A percentile compares a stretch with the other conserved stretches of the same genome.
Conservation (phyloP, 2,113 vertebrate species). For the Marmota monax region DNA sequence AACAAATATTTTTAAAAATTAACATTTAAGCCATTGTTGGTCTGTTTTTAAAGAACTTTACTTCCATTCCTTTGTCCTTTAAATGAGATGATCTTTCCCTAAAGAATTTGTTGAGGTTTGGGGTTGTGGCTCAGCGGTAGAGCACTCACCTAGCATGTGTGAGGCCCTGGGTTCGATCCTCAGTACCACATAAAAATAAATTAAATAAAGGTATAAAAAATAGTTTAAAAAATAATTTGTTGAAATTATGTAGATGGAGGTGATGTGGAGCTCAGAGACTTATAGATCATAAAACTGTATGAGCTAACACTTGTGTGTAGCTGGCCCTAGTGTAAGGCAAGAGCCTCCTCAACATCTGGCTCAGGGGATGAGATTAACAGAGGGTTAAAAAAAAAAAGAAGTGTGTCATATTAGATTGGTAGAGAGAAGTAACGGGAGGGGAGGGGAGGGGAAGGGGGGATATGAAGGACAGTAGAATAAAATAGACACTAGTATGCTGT, state of each 20-base stretch:
- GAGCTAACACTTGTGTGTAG: background rate
- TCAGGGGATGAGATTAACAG: background rate
- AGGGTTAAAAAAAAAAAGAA: too few species aligned
- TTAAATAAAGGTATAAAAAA: too few species aligned
- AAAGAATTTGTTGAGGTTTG: background rate
- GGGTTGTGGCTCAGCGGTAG: too few species aligned
- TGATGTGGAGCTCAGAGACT: background rate
- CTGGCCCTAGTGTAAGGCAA: background rate
- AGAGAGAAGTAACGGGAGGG: too few species aligned
- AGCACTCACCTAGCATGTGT: too few species aligned
- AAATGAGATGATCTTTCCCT: conserved; percentile 46
- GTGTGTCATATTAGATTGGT: too few species aligned
- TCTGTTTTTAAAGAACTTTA: conserved; percentile 52
- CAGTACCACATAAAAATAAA: too few species aligned
- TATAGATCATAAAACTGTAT: background rate
- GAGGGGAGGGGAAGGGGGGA: too few species aligned
- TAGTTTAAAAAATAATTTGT: background rate
- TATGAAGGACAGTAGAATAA: too few species aligned
- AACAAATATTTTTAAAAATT: too few species aligned
- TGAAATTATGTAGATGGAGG: background rate
- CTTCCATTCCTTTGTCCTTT: conserved; percentile 3
- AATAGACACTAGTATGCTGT: too few species aligned
- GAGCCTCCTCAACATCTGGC: background rate
- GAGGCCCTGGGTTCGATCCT: too few species aligned
- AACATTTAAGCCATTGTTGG: background rate